Evolutionary conservation across 2,797 vertebrate genomes (phyloP).

Genomic region (Sebastes hubbsi): DNA sequence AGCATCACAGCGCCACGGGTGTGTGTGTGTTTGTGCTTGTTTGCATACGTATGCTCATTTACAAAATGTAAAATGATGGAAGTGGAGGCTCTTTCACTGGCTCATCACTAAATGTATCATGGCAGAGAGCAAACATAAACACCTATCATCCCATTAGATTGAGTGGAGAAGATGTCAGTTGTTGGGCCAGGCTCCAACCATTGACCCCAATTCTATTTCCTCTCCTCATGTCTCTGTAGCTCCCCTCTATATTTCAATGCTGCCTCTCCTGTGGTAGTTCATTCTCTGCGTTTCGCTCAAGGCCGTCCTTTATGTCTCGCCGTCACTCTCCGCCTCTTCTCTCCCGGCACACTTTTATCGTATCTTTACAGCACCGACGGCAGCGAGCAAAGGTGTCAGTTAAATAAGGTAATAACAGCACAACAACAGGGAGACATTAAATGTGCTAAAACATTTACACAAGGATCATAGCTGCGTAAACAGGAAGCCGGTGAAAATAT

Average conservation of each 20-base stretch:
- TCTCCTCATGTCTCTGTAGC: conserved; percentile 35
- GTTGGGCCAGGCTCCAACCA: conserved; percentile 55
- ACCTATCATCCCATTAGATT: conserved; percentile 61
- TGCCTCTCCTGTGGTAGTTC: conserved; percentile 31
- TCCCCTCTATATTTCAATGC: conserved; percentile 29
- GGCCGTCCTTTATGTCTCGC: conserved; percentile 53
- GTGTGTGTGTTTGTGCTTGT: not conserved
- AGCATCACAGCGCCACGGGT: conserved; percentile 2
- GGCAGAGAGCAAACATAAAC: conserved; percentile 46
- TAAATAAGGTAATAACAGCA: conserved; percentile 33
- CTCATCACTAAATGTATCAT: conserved; percentile 33
- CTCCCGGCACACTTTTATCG: conserved; percentile 30
- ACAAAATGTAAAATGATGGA: not conserved
- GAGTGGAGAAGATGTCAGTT: conserved; percentile 61
- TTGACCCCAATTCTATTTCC: conserved; percentile 50
- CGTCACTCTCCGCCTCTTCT: conserved; percentile 29
- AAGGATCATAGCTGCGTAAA: conserved; percentile 23
- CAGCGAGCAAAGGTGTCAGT: not conserved
- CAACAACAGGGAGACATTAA: conserved; percentile 37
- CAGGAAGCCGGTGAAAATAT: conserved; percentile 27
- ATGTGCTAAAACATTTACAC: conserved; percentile 28
- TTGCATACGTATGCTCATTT: not conserved
- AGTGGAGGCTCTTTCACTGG: not conserved
- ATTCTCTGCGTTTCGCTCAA: conserved; percentile 55
- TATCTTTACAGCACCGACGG: conserved; percentile 11